phyloP scores from a whole-genome alignment of 2,797 vertebrate species.

The Tympanoctomys barrerae region DNA sequence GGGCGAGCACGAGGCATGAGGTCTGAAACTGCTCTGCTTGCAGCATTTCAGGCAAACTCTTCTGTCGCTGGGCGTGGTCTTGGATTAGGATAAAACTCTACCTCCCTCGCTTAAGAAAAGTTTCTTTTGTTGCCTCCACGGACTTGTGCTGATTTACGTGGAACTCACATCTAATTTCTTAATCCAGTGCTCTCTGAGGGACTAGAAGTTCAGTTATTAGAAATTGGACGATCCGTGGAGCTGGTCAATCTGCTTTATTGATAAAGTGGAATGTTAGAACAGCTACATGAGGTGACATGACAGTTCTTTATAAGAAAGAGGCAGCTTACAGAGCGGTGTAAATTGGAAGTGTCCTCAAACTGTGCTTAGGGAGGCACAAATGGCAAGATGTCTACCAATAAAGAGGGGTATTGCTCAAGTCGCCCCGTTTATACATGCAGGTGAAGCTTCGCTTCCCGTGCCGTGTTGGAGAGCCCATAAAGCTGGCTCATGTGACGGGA shows the following conservation, averaged over 20 bases:
- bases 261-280: slow-evolving; percentile 51
- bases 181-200: slow-evolving; percentile 54
- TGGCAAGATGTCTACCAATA: slow-evolving; percentile 64
- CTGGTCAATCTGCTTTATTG: slow-evolving; percentile 54
- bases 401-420: slow-evolving; percentile 64
- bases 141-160: background rate
- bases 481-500: slow-evolving; percentile 67
- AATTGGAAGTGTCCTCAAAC: slow-evolving; percentile 72
- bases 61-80: background rate
- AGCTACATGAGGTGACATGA: background rate
- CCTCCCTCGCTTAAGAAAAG: background rate
- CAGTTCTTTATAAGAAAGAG: slow-evolving; percentile 56
- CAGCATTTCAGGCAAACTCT: background rate
- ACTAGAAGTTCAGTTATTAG: slow-evolving; percentile 47
- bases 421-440: slow-evolving; percentile 34
- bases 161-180: slow-evolving; percentile 66
- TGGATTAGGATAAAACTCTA: background rate
- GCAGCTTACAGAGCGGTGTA: slow-evolving; percentile 56
- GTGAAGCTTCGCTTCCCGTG: slow-evolving; percentile 12
- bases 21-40: background rate
- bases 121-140: background rate
- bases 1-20: background rate
- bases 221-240: background rate
- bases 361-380: slow-evolving; percentile 70
- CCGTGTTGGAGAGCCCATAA: slow-evolving; percentile 67